Evolutionary conservation across 2,113 vertebrate genomes (phyloP).

Genomic region (Meriones unguiculatus): DNA sequence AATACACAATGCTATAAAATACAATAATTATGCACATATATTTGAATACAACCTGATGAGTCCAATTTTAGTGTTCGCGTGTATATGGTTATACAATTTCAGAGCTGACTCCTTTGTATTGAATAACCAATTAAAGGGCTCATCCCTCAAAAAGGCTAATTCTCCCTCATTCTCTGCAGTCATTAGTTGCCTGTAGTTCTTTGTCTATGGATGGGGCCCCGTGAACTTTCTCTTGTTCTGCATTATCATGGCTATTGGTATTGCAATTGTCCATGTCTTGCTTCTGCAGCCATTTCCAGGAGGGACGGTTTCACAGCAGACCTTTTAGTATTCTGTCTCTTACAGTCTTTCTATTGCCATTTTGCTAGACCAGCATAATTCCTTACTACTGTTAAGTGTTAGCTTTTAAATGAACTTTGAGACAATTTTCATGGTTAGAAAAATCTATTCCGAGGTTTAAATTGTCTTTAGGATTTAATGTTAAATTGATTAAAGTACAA

Average conservation of each 20-base stretch:
- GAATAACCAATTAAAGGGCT: neutral
- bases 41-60: neutral
- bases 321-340: neutral
- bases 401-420: neutral
- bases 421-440: neutral
- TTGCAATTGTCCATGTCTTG: neutral
- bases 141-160: neutral
- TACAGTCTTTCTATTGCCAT: neutral
- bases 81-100: neutral
- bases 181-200: neutral
- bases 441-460: neutral
- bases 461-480: slow-evolving; percentile 18
- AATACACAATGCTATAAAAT: neutral
- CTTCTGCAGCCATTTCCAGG: neutral
- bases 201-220: no score
- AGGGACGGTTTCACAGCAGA: neutral
- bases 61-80: neutral
- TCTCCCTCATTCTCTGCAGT: neutral
- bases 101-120: neutral
- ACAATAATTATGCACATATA: neutral
- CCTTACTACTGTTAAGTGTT: neutral
- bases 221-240: neutral
- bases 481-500: slow-evolving; percentile 39
- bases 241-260: neutral
- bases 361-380: neutral